phyloP scores from a whole-genome alignment of 2,113 vertebrate species.

The Myrmecophaga tridactyla region DNA sequence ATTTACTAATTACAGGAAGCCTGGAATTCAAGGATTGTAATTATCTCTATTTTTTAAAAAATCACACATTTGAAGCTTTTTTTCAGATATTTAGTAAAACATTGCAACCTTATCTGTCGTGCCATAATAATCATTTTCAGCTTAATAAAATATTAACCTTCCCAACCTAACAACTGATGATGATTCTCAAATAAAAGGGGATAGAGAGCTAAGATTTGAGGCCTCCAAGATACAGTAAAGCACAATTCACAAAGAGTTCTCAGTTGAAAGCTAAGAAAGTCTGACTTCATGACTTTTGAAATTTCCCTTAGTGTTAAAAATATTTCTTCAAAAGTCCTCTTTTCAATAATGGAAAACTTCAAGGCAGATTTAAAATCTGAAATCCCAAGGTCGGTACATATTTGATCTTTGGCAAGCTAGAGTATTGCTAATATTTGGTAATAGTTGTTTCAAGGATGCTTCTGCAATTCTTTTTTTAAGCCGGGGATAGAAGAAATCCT shows the following conservation, averaged over 20 bases:
- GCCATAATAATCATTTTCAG: not conserved
- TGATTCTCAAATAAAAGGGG: not conserved
- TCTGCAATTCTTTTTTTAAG: not conserved
- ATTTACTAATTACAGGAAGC: not conserved
- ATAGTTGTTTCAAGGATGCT: not conserved
- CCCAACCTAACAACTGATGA: not conserved
- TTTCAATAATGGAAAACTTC: not conserved
- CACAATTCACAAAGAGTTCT: not conserved
- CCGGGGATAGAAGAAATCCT: not conserved
- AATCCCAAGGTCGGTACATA: not conserved
- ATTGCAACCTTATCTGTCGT: not conserved
- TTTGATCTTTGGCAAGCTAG: not conserved
- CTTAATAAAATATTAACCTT: not conserved
- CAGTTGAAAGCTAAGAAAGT: not conserved
- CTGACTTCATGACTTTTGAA: not conserved
- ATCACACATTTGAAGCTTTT: not conserved
- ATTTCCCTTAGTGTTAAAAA: not conserved
- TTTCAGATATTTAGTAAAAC: not conserved
- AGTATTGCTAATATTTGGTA: not conserved
- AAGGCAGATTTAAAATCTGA: not conserved
- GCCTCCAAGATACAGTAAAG: not conserved
- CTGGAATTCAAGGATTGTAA: not conserved
- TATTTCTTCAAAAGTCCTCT: not conserved
- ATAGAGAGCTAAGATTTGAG: not conserved
- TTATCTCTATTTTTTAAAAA: no score